phyloP scores from a whole-genome alignment of 2,797 vertebrate genomes.

The Gouania willdenowi region DNA sequence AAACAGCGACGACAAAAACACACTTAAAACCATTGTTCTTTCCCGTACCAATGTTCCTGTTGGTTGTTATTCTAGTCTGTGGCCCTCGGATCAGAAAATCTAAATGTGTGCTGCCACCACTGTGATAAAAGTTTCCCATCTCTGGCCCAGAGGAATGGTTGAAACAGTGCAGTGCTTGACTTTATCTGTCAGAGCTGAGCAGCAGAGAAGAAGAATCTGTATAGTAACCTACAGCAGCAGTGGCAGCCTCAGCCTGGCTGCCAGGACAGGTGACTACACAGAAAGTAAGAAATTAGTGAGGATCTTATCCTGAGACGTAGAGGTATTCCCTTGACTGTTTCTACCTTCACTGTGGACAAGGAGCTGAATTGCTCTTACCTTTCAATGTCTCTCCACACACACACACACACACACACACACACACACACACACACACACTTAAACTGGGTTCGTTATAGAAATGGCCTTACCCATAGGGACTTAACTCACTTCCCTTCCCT shows the following conservation, averaged over 20 bases:
- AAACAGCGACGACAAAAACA: too few relatives aligned
- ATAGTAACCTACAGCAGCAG: slow-evolving; percentile 40
- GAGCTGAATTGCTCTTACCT: slow-evolving; percentile 46
- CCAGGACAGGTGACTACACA: slow-evolving; percentile 26
- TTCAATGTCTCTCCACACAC: slow-evolving; percentile 10
- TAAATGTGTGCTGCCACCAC: too few relatives aligned
- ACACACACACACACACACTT: slow-evolving; percentile 1
- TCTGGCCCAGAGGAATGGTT: too few relatives aligned
- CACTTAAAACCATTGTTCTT: too few relatives aligned
- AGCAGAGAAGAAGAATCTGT: slow-evolving; percentile 10
- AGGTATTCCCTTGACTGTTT: slow-evolving; percentile 51
- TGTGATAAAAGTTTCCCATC: too few relatives aligned
- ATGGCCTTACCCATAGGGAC: slow-evolving; percentile 63
- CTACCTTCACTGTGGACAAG: slow-evolving; percentile 29
- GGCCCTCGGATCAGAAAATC: too few relatives aligned
- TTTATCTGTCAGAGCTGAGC: slow-evolving; percentile 17
- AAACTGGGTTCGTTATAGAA: slow-evolving; percentile 62
- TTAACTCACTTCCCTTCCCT: slow-evolving; percentile 66
- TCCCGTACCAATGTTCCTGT: too few relatives aligned
- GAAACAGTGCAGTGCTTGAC: slow-evolving; percentile 1
- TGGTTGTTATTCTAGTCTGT: too few relatives aligned
- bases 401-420: not conserved
- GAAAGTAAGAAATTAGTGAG: slow-evolving; percentile 48
- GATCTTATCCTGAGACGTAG: slow-evolving; percentile 50
- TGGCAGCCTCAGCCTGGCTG: slow-evolving; percentile 20